Evolutionary conservation across 2,888 invertebrate genomes (phyloP), one percentile per base, ranked within the genome.

Genomic region (Spisula subtruncata): DNA sequence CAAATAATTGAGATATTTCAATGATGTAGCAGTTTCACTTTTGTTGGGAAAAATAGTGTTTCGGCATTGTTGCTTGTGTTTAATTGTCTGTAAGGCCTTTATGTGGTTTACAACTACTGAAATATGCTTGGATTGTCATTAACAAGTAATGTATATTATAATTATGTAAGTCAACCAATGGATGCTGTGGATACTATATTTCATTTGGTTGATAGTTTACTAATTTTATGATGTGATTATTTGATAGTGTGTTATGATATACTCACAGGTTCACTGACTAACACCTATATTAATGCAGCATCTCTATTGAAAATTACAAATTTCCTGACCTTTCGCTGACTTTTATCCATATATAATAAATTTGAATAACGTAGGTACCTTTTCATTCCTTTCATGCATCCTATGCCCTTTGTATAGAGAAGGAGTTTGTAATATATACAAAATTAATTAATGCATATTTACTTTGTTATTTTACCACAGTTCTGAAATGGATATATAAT

Each of bases 21-120:
- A 75, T 75, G 75, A 75, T 75, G 75, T 75, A 75, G 75, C 75
- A 75, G 25, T 32, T 75, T 75, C 12, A 32, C 29, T 75, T 75
- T 75, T 75, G 35, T 75, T 75, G 32, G 35, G 29, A 35, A 75
- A 41, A 75, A 35, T 75, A 35, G 18, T 75, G 14, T 14, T 29
- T 16, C 18, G 35, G 20, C 32, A 75, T 75, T 75, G 41, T 75
- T 35, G 18, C 14, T 75, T 75, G 32, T 75, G 29, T 35, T 75
- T 32, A 75, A 75, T 25, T 75, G 75, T 75, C 29, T 75, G 75
- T 75, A 18, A 2, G 8, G 41, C 2, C 41, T 5, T 41, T 41
- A 75, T 75, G 75, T 75, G 29, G 35, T 75, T 35, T 71, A 29
- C 29, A 29, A 25, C 8, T 6, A 1, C 16, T 71, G 8, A 71